phyloP scores from a whole-genome alignment of 2,797 vertebrate genomes.

The Lagodon rhomboides region DNA sequence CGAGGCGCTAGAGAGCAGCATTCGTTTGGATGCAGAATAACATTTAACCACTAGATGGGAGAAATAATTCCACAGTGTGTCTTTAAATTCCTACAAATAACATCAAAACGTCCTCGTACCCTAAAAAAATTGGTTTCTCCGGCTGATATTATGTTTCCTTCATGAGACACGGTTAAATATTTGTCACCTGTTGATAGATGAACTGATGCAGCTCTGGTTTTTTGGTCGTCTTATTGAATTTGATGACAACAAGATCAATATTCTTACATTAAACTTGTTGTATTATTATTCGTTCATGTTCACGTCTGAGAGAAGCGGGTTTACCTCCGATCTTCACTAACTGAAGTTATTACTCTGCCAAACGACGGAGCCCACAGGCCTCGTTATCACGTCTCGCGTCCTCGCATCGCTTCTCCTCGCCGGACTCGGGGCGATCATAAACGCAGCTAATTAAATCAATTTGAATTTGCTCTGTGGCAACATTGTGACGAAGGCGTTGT shows the following conservation, averaged over 20 bases:
- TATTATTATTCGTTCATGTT: no score
- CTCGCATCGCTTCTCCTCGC: constrained; percentile 17
- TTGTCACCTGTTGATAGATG: no score
- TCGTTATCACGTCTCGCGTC: constrained; percentile 20
- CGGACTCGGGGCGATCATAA: constrained; percentile 32
- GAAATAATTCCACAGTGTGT: no score
- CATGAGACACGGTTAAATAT: not conserved
- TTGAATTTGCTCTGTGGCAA: constrained; percentile 33
- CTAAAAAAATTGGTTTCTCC: no score
- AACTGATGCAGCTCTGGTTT: not conserved
- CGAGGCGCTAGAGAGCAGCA: no score
- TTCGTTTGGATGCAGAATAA: no score
- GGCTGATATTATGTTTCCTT: not conserved
- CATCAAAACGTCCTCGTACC: no score
- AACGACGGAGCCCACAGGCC: constrained; percentile 48
- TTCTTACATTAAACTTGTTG: no score
- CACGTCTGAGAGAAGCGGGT: not conserved
- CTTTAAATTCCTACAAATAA: no score
- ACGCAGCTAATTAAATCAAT: constrained; percentile 51
- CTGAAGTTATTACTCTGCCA: constrained; percentile 18
- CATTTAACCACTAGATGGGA: no score
- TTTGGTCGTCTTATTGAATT: not conserved
- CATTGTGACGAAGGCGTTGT: not conserved
- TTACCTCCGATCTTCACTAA: constrained; percentile 2
- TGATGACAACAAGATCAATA: not conserved